Evolutionary conservation across 2,797 vertebrate species (phyloP).

Genomic region (Rhincodon typus): DNA sequence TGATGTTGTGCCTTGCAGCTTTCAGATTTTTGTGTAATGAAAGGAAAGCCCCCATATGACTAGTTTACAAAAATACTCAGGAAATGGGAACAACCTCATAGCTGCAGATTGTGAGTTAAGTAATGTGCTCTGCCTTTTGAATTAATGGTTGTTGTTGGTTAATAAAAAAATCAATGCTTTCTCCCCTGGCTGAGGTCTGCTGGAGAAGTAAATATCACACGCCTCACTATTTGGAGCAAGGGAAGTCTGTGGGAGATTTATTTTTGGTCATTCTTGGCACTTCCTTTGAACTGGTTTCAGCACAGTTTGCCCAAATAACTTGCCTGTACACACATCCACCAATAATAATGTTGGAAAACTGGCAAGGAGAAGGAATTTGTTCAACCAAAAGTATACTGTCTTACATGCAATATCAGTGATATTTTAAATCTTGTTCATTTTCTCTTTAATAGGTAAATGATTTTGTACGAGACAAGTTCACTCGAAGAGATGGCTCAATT

Average conservation of each 20-base stretch:
- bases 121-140: neutral
- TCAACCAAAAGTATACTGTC: neutral
- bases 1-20: too few relatives aligned
- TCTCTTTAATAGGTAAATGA: constrained; percentile 78
- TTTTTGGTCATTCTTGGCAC: neutral
- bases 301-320: neutral
- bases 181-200: neutral
- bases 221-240: neutral
- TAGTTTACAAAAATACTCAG: neutral
- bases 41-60: neutral
- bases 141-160: neutral
- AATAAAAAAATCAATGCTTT: neutral
- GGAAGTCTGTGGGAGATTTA: neutral
- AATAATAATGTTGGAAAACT: neutral
- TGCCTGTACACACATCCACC: neutral
- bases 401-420: constrained; percentile 40
- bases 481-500: constrained; percentile 72
- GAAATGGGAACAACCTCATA: neutral
- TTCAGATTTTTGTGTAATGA: neutral
- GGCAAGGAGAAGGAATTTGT: neutral
- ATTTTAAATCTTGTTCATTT: constrained; percentile 37
- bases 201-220: neutral
- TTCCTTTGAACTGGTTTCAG: neutral
- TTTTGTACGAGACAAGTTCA: constrained; percentile 96
- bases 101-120: neutral